Conservation (phyloP, 1,140 invertebrate genomes). For the Camponotus vicinus region DNA sequence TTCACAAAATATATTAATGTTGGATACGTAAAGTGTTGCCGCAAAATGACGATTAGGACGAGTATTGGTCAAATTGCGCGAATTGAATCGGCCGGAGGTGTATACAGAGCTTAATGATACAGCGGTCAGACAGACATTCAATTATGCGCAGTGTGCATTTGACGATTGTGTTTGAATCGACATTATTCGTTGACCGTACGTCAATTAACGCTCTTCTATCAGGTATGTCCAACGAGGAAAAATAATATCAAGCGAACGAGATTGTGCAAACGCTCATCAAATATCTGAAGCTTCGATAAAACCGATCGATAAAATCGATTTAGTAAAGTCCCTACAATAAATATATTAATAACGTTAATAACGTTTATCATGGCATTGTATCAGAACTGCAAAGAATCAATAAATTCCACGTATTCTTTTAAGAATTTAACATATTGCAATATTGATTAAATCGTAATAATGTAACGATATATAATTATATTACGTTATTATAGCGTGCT, state of each 20-base stretch:
- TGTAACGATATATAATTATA: not conserved
- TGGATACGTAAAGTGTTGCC: constrained; percentile 8
- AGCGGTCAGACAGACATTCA: constrained; percentile 43
- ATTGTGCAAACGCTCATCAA: not conserved
- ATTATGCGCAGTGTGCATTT: constrained; percentile 46
- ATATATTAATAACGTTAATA: not conserved
- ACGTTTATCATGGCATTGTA: too few relatives aligned
- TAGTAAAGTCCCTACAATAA: not conserved
- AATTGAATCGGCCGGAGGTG: constrained; percentile 4
- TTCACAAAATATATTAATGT: not conserved
- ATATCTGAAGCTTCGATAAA: constrained; percentile 20
- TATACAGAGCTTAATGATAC: constrained; percentile 41
- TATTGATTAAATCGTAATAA: not conserved
- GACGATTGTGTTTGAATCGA: constrained; percentile 43
- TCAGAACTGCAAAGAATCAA: not conserved
- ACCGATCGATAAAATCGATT: not conserved
- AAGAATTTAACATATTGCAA: not conserved
- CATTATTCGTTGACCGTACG: constrained; percentile 15
- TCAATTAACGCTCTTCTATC: constrained; percentile 46
- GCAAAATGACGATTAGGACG: constrained; percentile 31
- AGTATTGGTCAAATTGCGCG: constrained; percentile 32
- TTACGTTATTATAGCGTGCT: not conserved
- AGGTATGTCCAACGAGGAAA: not conserved
- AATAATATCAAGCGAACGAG: constrained; percentile 25
- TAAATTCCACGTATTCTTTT: not conserved